Base-by-base conservation (phyloP, 2,888 invertebrate species). In the Phyllotreta striolata region DNA sequence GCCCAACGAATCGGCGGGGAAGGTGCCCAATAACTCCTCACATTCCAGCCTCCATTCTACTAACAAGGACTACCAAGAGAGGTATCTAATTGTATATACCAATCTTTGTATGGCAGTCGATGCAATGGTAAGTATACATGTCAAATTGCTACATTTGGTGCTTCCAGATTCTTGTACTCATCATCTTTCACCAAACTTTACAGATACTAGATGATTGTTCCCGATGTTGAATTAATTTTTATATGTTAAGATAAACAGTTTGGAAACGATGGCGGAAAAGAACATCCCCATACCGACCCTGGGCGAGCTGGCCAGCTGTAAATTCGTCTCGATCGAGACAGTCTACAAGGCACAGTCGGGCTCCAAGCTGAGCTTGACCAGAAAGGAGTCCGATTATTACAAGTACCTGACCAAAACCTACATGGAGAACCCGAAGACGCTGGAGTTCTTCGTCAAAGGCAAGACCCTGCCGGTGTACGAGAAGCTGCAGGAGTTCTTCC, bases 81-180 rank as follows among this genome's bases (percentile, higher is more conserved):
- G 59, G 56, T 70, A 70, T 55, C 38, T 70, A n/a, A 66, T 66
- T 39, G 64, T 70, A 14, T 70, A 69, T 13, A 62, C 52, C 38
- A 55, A 66, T 44, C 40, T 67, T 14, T 47, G 59, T 13, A 63
- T 60, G 24, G 63, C 62, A n/a, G 47, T 66, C 41, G 62, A 60
- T 10, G 63, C 66, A 14, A 54, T 68, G 54, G 65, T 67, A n/a
- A 62, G 55, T 54, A 51, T 14, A 49, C 24, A 24, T 3, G 12
- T 41, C 12, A 41, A 41, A 3, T n/a, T n/a, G n/a, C n/a, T n/a
- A n/a, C n/a, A 41, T 12, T 41, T 41, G n/a, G 4, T 41, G 41
- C 6, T n/a, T 6, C 41, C 3, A 41, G 7, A 41, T 41, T 41
- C 3, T 1, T n/a, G n/a, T n/a, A n/a, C n/a, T n/a, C n/a, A n/a